Percentiles rank a stretch among this genome's conserved stretches.
phyloP scores from a whole-genome alignment of 2,888 invertebrate genomes.

The Nemoura dubitans region DNA sequence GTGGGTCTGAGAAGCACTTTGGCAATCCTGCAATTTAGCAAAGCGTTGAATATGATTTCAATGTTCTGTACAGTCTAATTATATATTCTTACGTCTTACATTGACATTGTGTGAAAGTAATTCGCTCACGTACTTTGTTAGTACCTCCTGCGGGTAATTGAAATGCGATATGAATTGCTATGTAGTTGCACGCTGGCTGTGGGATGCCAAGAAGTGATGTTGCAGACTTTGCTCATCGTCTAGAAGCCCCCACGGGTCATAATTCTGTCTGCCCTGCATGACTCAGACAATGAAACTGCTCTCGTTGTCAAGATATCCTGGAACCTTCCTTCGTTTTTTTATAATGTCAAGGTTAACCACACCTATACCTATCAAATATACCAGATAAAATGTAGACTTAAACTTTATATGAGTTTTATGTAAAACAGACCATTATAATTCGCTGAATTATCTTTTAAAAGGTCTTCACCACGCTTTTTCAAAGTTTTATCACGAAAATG shows the following conservation, averaged over 20 bases:
- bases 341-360: slow-evolving; percentile 40
- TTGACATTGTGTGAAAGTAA: slow-evolving; percentile 12
- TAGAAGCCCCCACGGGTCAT: slow-evolving; percentile 8
- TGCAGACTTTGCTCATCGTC: neutral
- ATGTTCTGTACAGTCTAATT: neutral
- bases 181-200: neutral
- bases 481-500: neutral
- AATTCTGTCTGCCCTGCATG: slow-evolving; percentile 13
- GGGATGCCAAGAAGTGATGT: neutral
- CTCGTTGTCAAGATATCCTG: slow-evolving; percentile 32
- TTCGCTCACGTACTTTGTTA: neutral
- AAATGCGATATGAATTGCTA: neutral
- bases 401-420: neutral
- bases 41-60: neutral
- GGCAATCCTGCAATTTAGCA: neutral
- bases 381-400: neutral
- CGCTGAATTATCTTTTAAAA: neutral
- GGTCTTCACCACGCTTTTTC: neutral
- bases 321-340: slow-evolving; percentile 21
- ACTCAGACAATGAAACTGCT: slow-evolving; percentile 15
- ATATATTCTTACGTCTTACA: neutral
- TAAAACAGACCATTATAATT: slow-evolving; percentile 1
- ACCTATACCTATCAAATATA: neutral
- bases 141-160: slow-evolving; percentile 4
- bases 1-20: neutral